Evolutionary conservation across 2,888 invertebrate genomes (phyloP).

Genomic region (Anoplius nigerrimus): DNA sequence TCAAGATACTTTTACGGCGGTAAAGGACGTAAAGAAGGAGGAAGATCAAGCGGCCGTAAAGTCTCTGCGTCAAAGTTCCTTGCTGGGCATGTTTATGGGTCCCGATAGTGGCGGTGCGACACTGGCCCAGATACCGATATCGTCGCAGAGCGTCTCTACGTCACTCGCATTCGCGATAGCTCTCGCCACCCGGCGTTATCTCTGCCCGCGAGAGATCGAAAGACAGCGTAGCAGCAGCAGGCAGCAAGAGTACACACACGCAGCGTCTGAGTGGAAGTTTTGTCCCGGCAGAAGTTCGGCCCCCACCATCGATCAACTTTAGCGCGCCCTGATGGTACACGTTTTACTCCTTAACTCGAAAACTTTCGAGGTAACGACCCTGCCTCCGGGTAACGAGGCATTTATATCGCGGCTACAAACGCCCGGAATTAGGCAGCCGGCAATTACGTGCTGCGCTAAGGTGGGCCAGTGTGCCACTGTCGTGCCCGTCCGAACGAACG

Average conservation of each 20-base stretch:
- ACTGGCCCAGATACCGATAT: neutral
- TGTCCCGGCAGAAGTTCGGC: too few relatives aligned
- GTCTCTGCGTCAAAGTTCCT: too few relatives aligned
- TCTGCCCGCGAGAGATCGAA: too few relatives aligned
- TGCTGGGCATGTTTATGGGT: too few relatives aligned
- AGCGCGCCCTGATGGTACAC: neutral
- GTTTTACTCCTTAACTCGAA: constrained; percentile 7
- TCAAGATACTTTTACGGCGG: too few relatives aligned
- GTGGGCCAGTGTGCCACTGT: constrained; percentile 9
- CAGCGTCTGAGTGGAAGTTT: too few relatives aligned
- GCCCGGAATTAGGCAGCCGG: constrained; percentile 16
- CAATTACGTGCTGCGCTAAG: constrained; percentile 16
- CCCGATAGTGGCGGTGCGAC: too few relatives aligned
- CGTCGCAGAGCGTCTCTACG: neutral
- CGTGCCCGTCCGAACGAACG: neutral
- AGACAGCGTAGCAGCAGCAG: too few relatives aligned
- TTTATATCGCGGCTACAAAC: constrained; percentile 9
- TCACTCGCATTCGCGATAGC: neutral
- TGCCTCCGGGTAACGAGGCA: constrained; percentile 7
- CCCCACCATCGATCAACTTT: neutral
- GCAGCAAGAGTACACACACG: too few relatives aligned
- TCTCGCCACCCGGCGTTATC: too few relatives aligned
- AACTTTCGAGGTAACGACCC: constrained; percentile 11
- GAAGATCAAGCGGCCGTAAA: too few relatives aligned
- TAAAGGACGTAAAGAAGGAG: too few relatives aligned